These are phyloP conservation scores for Telmatherina bonti DNA, from an alignment of 2,797 vertebrate genomes.

Conservation along the genomic window DNA sequence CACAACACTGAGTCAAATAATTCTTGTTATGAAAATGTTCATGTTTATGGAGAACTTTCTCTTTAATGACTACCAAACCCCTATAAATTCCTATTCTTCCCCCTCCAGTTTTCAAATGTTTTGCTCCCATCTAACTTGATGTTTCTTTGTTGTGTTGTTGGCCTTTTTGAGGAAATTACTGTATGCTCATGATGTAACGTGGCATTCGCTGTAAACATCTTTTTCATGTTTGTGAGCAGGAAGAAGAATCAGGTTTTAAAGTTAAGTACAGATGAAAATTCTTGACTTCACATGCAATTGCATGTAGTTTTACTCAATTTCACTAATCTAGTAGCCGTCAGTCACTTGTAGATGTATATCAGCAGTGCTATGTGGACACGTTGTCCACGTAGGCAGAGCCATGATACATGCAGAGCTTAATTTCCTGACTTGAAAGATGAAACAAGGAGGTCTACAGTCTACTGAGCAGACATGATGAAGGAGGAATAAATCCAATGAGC, in stretches of 20 bases:
- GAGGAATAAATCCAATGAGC: slow-evolving; percentile 53
- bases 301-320: slow-evolving; percentile 28
- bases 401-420: slow-evolving; percentile 39
- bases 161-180: slow-evolving; percentile 27
- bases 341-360: slow-evolving; percentile 45
- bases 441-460: slow-evolving; percentile 41
- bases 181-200: slow-evolving; percentile 22
- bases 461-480: slow-evolving; percentile 46
- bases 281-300: slow-evolving; percentile 28
- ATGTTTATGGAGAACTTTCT: slow-evolving; percentile 51
- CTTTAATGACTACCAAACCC: slow-evolving; percentile 62
- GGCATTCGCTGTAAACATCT: neutral
- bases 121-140: slow-evolving; percentile 25
- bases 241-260: slow-evolving; percentile 18
- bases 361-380: slow-evolving; percentile 10
- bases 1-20: slow-evolving; percentile 66
- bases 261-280: slow-evolving; percentile 11
- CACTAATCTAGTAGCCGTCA: slow-evolving; percentile 33
- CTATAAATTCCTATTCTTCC: slow-evolving; percentile 29
- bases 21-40: slow-evolving; percentile 59
- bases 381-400: slow-evolving; percentile 8
- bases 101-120: slow-evolving; percentile 47
- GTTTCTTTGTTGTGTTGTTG: slow-evolving; percentile 39
- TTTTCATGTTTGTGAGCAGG: slow-evolving; percentile 25
- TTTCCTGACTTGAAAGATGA: slow-evolving; percentile 66